Evolutionary conservation across 2,113 vertebrate species (phyloP), one percentile per base, ranked within the genome.

Genomic region (Tychaedon coryphoeus): DNA sequence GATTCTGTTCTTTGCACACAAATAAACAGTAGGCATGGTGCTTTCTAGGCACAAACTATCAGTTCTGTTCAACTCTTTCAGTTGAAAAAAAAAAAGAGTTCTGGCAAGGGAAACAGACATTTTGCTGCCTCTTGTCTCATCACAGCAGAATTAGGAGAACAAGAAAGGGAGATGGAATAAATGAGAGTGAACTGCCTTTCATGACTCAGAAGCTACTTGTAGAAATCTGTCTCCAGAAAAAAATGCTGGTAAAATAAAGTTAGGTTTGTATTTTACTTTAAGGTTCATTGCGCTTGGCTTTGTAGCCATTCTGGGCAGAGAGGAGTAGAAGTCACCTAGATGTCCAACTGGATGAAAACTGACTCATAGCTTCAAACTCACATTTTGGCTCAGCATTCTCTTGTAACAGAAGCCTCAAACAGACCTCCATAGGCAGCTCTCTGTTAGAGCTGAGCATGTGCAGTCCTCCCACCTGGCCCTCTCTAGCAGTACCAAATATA

Each of bases 351-450:
- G 42, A 51, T 28, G 50, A 64, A 86, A 82, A 34, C 8, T 25
- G 8, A 62, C 36, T 89, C 31, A 28, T 1, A n/a, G 34, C 14
- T 50, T 5, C 23, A 67, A 31, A 5, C 48, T 42, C 10, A 29
- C 8, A 4, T 40, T 58, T 48, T 58, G 74, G 12, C 12, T 78
- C n/a, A 80, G 16, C 2, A 1, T 58, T 26, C 8, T 42, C 8
- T 34, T 60, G 13, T 19, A 36, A 10, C 4, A 54, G 24, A 31
- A 64, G 22, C 13, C n/a, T 78, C 2, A 8, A 33, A 7, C 2
- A 8, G 22, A 54, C 19, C 18, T 53, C 23, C 5, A 3, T 0
- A 3, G 53, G 19, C 15, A 71, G 36, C 9, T 38, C 11, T 17
- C 14, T 47, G 29, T 12, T 61, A 28, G 5, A 34, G 58, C 10